These are phyloP conservation scores for Sebastes aleutianus DNA, from an alignment of 2,797 vertebrate genomes.

Conservation along the genomic window DNA sequence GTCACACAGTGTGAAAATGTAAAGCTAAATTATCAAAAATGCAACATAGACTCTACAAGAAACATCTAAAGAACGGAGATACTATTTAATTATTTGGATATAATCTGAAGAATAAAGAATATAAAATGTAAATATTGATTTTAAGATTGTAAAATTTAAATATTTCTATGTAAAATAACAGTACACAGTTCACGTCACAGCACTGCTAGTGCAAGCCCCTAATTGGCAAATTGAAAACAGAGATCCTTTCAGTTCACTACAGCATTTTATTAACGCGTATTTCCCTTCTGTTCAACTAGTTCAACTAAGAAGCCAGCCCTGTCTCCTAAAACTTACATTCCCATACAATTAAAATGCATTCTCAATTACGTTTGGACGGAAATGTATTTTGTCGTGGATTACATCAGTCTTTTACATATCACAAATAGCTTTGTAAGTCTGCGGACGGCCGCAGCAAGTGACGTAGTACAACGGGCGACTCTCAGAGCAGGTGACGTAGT, in stretches of 20 bases:
- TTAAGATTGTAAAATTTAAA: not conserved
- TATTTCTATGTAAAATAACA: constrained; percentile 36
- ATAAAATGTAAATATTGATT: constrained; percentile 27
- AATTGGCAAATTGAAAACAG: constrained; percentile 62
- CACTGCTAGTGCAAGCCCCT: constrained; percentile 42
- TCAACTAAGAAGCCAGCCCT: not conserved
- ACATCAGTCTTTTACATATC: too few relatives aligned
- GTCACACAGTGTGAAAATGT: constrained; percentile 7
- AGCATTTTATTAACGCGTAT: constrained; percentile 12
- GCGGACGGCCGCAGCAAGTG: too few relatives aligned
- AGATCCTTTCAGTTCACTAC: constrained; percentile 6
- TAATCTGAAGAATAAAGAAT: constrained; percentile 15
- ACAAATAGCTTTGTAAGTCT: too few relatives aligned
- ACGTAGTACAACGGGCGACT: too few relatives aligned
- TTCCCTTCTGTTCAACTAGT: constrained; percentile 7
- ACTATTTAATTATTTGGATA: not conserved
- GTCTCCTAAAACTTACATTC: too few relatives aligned
- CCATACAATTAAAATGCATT: too few relatives aligned
- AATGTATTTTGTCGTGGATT: too few relatives aligned
- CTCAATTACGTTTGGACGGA: too few relatives aligned
- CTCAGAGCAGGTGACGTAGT: too few relatives aligned
- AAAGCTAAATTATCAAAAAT: constrained; percentile 12
- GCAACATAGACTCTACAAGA: not conserved
- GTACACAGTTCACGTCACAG: constrained; percentile 35
- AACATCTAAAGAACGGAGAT: not conserved